phyloP scores from a whole-genome alignment of 2,888 invertebrate genomes.

The Cerastis rubricosa region DNA sequence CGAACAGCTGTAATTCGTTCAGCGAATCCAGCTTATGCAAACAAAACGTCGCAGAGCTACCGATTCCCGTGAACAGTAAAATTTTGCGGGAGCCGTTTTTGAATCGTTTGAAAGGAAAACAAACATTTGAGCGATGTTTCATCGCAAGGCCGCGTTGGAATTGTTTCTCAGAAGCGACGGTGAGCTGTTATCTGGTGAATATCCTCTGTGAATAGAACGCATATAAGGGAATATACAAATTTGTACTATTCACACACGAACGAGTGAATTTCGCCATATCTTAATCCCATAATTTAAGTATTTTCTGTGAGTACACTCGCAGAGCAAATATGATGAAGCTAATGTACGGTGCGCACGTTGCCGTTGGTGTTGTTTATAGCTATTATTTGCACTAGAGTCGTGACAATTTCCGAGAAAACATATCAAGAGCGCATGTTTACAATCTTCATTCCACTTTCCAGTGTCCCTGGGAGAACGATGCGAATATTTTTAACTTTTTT shows the following conservation, averaged over 20 bases:
- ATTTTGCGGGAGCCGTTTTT: constrained; percentile 85
- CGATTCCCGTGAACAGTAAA: constrained; percentile 84
- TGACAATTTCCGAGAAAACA: constrained; percentile 80
- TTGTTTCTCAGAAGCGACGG: constrained; percentile 81
- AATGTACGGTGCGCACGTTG: constrained; percentile 54
- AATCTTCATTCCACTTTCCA: constrained; percentile 74
- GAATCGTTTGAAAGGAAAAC: constrained; percentile 86
- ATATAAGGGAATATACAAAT: constrained; percentile 45
- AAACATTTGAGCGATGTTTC: constrained; percentile 85
- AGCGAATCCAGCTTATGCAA: constrained; percentile 81
- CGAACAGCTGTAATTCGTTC: constrained; percentile 83
- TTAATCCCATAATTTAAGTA: constrained; percentile 53
- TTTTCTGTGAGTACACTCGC: constrained; percentile 48
- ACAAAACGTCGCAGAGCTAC: constrained; percentile 81
- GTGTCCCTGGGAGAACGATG: constrained; percentile 81
- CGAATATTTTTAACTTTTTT: constrained; percentile 81
- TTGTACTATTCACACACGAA: constrained; percentile 33
- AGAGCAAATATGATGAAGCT: constrained; percentile 59
- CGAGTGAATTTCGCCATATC: constrained; percentile 34
- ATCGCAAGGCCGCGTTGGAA: constrained; percentile 84
- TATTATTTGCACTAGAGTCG: constrained; percentile 75
- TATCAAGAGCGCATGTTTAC: constrained; percentile 78
- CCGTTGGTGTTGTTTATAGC: constrained; percentile 63
- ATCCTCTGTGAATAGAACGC: constrained; percentile 61
- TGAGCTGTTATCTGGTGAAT: constrained; percentile 77